Base-by-base conservation (phyloP, 2,113 vertebrate species). In the Actenoides hombroni region DNA sequence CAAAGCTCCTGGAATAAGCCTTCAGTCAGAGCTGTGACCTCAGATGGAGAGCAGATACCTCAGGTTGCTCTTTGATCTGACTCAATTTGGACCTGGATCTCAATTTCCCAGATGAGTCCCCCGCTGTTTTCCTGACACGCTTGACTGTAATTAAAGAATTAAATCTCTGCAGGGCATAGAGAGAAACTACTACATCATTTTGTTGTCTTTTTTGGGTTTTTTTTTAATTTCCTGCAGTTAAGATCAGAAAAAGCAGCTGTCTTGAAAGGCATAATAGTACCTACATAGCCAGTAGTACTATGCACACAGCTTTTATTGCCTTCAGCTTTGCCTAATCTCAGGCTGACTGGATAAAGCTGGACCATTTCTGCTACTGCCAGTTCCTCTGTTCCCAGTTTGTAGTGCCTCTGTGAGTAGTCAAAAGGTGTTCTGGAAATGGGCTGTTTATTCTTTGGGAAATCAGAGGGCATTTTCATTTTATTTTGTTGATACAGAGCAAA, bases 391-490 rank as follows among this genome's bases (percentile, higher is more conserved):
- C 56, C 46, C 26, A 59, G 17, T 33, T 33, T 40, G 42, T 24
- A 64, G 7, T 86, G 57, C 60, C 73, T 91, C 64, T 71, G 11
- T 78, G 76, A 91, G 77, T 25, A 88, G 57, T 82, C 48, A 82
- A 40, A 78, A 78, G 73, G 57, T 86, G 61, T 84, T 93, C 56
- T 9, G 69, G 51, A 79, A 93, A 40, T n/a, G 29, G 89, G 53
- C 88, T 93, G 28, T 96, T 95, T 92, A 76, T 89, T 96, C 81
- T 67, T 61, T 63, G 54, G 59, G 64, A 91, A 96, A 54, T 80
- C 31, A 1, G 77, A 51, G 77, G 94, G 74, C 91, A 83, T 96
- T 97, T 95, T 86, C 88, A 67, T 94, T 96, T 90, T 82, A 31
- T 79, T 79, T 88, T 83, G 63, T 92, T 95, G 81, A 53, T 91